Conservation (phyloP, 2,888 invertebrate genomes). For the Amphipyra tragopoginis region DNA sequence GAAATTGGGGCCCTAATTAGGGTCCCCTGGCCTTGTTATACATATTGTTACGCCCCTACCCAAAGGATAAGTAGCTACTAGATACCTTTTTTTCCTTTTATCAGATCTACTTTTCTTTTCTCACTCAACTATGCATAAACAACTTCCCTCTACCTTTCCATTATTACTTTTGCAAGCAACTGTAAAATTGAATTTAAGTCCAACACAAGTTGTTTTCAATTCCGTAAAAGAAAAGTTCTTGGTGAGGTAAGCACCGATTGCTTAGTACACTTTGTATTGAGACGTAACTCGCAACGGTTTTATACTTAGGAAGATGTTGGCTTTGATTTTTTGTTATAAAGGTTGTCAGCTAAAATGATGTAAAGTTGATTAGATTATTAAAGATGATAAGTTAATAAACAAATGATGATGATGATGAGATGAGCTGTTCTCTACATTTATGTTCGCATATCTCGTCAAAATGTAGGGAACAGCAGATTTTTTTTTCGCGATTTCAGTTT, state of each 20-base stretch:
- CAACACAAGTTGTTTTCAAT: slow-evolving; percentile 56
- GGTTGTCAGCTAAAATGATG: too few relatives aligned
- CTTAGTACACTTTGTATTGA: slow-evolving; percentile 38
- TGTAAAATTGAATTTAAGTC: slow-evolving; percentile 53
- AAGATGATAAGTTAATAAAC: too few relatives aligned
- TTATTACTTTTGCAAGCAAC: slow-evolving; percentile 32
- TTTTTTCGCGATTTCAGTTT: too few relatives aligned
- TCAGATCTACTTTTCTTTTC: slow-evolving; percentile 2
- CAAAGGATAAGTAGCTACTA: neutral
- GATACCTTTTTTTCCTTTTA: neutral
- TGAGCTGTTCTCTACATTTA: too few relatives aligned
- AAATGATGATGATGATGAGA: too few relatives aligned
- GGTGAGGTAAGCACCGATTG: slow-evolving; percentile 38
- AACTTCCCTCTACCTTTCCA: slow-evolving; percentile 17
- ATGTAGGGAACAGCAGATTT: too few relatives aligned
- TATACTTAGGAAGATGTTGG: slow-evolving; percentile 29
- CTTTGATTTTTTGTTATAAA: slow-evolving; percentile 8
- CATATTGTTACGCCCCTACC: too few relatives aligned
- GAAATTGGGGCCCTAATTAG: too few relatives aligned
- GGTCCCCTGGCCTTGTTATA: too few relatives aligned
- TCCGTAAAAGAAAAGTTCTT: slow-evolving; percentile 55
- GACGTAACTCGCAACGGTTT: slow-evolving; percentile 36
- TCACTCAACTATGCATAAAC: slow-evolving; percentile 30
- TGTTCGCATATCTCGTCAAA: too few relatives aligned
- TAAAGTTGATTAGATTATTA: too few relatives aligned